Percentiles rank a stretch among this genome's conserved stretches.
Conservation (phyloP, 2,888 invertebrate genomes). For the Dusona sp. region DNA sequence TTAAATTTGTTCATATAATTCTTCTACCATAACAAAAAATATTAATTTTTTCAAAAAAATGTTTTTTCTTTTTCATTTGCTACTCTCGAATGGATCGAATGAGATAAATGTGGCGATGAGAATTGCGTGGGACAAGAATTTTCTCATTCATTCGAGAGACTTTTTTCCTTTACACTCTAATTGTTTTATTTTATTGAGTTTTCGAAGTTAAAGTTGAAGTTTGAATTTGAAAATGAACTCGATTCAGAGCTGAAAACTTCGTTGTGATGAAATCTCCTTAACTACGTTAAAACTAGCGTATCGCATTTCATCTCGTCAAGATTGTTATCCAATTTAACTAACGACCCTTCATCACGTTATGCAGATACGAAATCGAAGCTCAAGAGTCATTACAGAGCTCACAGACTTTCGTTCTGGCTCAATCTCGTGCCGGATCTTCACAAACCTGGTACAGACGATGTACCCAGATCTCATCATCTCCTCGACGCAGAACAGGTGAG, state of each 20-base stretch:
- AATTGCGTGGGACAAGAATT: neutral
- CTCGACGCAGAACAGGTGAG: slow-evolving; percentile 89
- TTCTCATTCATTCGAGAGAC: neutral
- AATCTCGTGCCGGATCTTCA: slow-evolving; percentile 97
- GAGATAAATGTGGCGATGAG: neutral
- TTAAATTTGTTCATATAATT: neutral
- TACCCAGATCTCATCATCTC: slow-evolving; percentile 93
- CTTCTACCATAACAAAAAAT: neutral
- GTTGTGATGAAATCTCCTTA: neutral
- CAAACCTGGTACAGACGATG: slow-evolving; percentile 94
- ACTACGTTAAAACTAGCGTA: neutral
- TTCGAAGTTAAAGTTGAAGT: neutral
- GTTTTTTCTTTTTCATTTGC: neutral
- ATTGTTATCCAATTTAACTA: neutral
- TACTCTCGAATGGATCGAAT: neutral
- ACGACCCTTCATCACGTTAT: slow-evolving; percentile 69
- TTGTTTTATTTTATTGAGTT: neutral
- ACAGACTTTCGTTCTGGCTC: slow-evolving; percentile 97
- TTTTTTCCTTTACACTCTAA: neutral
- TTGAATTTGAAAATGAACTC: no score
- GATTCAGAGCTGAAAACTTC: neutral
- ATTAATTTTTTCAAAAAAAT: neutral
- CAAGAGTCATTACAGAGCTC: slow-evolving; percentile 97
- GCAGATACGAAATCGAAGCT: slow-evolving; percentile 95
- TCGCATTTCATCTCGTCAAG: neutral